Evolutionary conservation across 2,797 vertebrate genomes (phyloP).

Genomic region (Argyrosomus regius): DNA sequence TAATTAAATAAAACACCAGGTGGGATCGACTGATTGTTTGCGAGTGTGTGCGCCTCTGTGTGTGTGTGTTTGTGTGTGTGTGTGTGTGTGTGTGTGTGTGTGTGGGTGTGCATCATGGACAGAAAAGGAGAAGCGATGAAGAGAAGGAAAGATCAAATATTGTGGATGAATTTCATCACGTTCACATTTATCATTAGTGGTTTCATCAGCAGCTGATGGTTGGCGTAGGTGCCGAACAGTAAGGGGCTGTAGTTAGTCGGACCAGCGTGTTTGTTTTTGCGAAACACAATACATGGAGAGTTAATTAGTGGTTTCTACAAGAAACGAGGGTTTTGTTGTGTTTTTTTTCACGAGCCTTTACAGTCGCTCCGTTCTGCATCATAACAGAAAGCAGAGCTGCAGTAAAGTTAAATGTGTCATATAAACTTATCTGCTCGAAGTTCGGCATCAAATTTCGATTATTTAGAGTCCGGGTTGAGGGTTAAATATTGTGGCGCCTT

Average conservation of each 20-base stretch:
- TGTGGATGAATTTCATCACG: conserved; percentile 51
- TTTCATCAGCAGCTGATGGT: conserved; percentile 17
- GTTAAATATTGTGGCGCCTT: not conserved
- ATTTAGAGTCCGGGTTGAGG: not conserved
- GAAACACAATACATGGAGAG: not conserved
- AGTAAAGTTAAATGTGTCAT: not conserved
- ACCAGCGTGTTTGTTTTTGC: not conserved
- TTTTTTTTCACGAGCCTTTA: not conserved
- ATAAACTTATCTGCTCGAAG: not conserved
- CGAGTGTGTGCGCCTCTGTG: conserved; percentile 4
- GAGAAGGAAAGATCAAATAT: conserved; percentile 51
- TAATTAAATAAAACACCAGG: conserved; percentile 80
- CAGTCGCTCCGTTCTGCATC: not conserved
- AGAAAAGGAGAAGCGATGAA: conserved; percentile 22
- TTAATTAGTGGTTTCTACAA: not conserved
- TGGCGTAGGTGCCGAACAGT: conserved; percentile 7
- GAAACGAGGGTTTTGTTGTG: too few relatives aligned
- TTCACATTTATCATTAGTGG: conserved; percentile 28
- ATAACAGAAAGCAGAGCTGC: not conserved
- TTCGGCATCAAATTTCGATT: not conserved
- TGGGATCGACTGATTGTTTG: conserved; percentile 69
- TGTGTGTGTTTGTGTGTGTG: conserved; percentile 16
- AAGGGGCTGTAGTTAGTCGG: not conserved
- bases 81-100: conserved; percentile 29
- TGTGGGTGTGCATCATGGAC: not conserved